These are phyloP conservation scores for Coregonus clupeaformis DNA, from an alignment of 2,113 vertebrate genomes.

Conservation along the genomic window DNA sequence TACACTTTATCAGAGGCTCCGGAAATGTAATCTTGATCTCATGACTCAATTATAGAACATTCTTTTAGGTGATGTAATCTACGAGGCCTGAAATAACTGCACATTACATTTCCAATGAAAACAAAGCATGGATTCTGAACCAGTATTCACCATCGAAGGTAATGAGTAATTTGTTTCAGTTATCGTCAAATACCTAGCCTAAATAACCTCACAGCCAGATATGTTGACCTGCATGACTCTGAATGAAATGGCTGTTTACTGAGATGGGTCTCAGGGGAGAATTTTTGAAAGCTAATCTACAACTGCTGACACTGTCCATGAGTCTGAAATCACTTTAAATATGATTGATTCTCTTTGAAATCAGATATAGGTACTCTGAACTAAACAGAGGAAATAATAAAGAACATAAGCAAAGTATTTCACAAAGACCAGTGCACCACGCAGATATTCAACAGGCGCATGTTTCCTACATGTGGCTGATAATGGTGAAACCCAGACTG, in stretches of 20 bases:
- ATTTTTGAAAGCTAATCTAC: constrained; percentile 61
- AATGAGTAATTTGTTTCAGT: constrained; percentile 45
- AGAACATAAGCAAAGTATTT: constrained; percentile 44
- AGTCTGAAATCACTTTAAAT: constrained; percentile 67
- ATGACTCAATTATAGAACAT: constrained; percentile 18
- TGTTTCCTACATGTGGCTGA: constrained; percentile 35
- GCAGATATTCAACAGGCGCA: constrained; percentile 25
- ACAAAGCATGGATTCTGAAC: constrained; percentile 24
- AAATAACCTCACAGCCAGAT: constrained; percentile 52
- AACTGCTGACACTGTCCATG: constrained; percentile 57
- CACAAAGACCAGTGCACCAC: constrained; percentile 25
- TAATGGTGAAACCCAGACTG: constrained; percentile 42
- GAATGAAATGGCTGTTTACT: constrained; percentile 65
- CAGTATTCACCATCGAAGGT: constrained; percentile 28
- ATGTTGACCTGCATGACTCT: constrained; percentile 52
- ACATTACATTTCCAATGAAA: constrained; percentile 44
- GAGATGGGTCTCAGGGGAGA: constrained; percentile 52
- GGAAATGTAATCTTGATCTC: constrained; percentile 31
- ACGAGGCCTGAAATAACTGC: constrained; percentile 30
- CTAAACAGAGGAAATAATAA: constrained; percentile 49
- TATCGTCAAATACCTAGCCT: constrained; percentile 43
- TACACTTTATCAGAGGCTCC: constrained; percentile 30
- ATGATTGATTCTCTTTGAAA: constrained; percentile 62
- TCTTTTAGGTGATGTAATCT: constrained; percentile 33
- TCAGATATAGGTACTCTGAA: constrained; percentile 46